A percentile compares a stretch with the other conserved stretches of the same genome.
Evolutionary conservation across 2,888 invertebrate genomes (phyloP).

Genomic region (Hylaea fasciaria): DNA sequence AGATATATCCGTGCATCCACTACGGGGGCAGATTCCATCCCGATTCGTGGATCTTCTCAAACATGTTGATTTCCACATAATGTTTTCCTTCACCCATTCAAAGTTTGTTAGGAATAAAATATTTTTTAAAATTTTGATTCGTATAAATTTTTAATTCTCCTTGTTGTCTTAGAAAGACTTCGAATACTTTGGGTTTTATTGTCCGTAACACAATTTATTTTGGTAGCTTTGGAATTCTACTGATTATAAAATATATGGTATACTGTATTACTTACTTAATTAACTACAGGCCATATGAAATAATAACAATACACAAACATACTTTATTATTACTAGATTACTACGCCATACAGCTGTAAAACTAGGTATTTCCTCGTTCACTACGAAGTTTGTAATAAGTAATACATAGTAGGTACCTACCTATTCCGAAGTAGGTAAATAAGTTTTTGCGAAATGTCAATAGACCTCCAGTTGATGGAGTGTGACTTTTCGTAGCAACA

Average conservation of each 20-base stretch:
- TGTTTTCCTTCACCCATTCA: too few species aligned
- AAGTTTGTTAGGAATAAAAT: too few species aligned
- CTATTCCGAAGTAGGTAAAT: slow-evolving; percentile 1
- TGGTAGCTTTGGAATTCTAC: background rate
- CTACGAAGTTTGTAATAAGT: background rate
- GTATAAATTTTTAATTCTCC: too few species aligned
- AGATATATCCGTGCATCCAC: too few species aligned
- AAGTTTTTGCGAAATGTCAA: slow-evolving; percentile 18
- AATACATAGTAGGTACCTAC: too few species aligned
- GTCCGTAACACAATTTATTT: slow-evolving; percentile 4
- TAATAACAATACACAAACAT: background rate
- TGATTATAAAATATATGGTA: background rate
- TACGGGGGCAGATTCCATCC: too few species aligned
- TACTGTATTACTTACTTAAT: background rate
- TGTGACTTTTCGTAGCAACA: slow-evolving; percentile 10
- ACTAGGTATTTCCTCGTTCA: background rate
- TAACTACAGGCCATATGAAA: background rate
- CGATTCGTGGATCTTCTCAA: too few species aligned
- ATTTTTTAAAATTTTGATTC: too few species aligned
- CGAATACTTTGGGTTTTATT: slow-evolving; percentile 5
- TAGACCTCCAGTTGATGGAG: slow-evolving; percentile 7
- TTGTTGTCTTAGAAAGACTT: background rate
- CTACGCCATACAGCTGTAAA: too few species aligned
- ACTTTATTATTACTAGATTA: background rate
- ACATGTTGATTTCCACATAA: too few species aligned